Percentiles rank a stretch among this genome's conserved stretches.
Evolutionary conservation across 2,888 invertebrate species (phyloP).

Genomic region (Lepetodrilus schrolli): DNA sequence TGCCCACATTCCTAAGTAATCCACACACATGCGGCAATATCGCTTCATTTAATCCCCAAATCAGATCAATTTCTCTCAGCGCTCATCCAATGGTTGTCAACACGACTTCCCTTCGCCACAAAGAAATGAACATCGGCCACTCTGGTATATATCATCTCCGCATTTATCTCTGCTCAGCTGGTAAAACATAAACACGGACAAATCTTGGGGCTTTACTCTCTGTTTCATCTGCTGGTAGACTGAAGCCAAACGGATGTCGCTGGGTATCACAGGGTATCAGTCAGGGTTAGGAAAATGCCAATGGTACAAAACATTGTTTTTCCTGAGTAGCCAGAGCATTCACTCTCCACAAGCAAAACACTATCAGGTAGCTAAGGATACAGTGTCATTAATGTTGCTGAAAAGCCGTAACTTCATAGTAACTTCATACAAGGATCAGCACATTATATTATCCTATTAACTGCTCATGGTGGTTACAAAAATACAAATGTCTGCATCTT

Average conservation of each 20-base stretch:
- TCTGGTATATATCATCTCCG: neutral
- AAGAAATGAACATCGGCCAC: neutral
- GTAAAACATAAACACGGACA: constrained; percentile 20
- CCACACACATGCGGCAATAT: no score
- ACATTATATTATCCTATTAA: no score
- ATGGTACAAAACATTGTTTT: neutral
- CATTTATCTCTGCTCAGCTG: constrained; percentile 9
- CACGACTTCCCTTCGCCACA: neutral
- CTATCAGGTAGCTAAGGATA: no score
- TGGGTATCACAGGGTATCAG: constrained; percentile 10
- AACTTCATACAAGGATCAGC: no score
- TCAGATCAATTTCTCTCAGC: neutral
- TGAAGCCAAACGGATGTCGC: neutral
- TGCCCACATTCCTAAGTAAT: no score
- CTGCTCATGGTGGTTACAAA: no score
- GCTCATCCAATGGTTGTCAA: constrained; percentile 5
- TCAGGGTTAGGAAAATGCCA: constrained; percentile 6
- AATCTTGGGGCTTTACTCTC: neutral
- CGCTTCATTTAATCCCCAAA: neutral
- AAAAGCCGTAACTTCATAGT: no score
- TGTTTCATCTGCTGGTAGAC: neutral
- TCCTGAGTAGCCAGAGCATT: neutral
- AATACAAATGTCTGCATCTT: no score
- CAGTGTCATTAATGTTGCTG: no score
- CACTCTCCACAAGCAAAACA: neutral